Conservation (phyloP, 2,888 invertebrate species). For the Nowickia ferox region DNA sequence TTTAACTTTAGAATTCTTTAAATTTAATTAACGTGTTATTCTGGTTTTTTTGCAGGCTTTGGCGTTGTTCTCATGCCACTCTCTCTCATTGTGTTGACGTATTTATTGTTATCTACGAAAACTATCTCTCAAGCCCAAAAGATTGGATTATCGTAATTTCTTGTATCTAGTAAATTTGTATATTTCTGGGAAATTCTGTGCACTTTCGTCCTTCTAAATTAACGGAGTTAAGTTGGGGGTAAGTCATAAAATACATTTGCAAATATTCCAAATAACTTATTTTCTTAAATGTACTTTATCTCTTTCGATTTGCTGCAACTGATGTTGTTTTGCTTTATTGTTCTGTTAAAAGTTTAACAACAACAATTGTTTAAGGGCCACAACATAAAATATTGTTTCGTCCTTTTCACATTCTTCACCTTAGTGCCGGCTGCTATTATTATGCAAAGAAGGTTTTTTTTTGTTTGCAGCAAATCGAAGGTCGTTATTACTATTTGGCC, state of each 20-base stretch:
- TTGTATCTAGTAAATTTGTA: background rate
- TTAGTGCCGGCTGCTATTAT: slow-evolving; percentile 11
- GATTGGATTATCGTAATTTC: slow-evolving; percentile 25
- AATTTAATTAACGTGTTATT: no score
- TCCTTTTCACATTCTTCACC: background rate
- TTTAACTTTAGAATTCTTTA: no score
- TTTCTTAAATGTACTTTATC: slow-evolving; percentile 48
- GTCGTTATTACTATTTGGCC: background rate
- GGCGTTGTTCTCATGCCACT: no score
- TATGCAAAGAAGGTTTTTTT: slow-evolving; percentile 50
- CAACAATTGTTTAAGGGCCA: slow-evolving; percentile 24
- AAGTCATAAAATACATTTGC: slow-evolving; percentile 34
- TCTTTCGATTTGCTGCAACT: slow-evolving; percentile 52
- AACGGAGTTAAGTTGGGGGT: background rate
- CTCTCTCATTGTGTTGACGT: no score
- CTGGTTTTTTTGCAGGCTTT: no score
- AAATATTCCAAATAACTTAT: slow-evolving; percentile 56
- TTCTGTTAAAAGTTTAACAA: slow-evolving; percentile 26
- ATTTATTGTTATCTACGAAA: no score
- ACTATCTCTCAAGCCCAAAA: no score
- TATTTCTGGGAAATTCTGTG: background rate
- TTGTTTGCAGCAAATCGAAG: slow-evolving; percentile 38
- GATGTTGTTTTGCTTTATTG: slow-evolving; percentile 11
- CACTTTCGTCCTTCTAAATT: background rate
- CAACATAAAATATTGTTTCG: background rate